Evolutionary conservation across 2,888 invertebrate genomes (phyloP).

Genomic region (Agrochola lychnidis): DNA sequence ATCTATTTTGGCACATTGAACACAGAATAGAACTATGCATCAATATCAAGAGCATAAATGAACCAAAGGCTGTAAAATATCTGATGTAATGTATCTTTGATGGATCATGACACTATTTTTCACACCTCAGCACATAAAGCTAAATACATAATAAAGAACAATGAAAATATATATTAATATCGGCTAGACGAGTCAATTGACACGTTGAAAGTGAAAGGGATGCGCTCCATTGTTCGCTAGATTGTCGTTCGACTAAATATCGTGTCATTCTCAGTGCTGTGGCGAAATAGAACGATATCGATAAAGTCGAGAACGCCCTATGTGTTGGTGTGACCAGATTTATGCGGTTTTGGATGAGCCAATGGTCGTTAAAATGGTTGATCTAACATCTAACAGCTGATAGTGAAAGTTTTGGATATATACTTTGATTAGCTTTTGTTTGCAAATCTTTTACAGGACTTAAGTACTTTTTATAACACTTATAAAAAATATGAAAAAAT

Average conservation of each 20-base stretch:
- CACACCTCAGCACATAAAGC: slow-evolving; percentile 22
- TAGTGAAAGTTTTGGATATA: slow-evolving; percentile 25
- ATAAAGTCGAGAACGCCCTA: slow-evolving; percentile 73
- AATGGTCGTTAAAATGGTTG: slow-evolving; percentile 34
- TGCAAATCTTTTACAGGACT: neutral
- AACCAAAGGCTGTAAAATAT: neutral
- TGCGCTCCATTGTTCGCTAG: slow-evolving; percentile 78
- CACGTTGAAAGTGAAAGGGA: slow-evolving; percentile 88
- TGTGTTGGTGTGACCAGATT: slow-evolving; percentile 57
- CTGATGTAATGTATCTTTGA: no score
- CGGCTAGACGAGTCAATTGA: slow-evolving; percentile 80
- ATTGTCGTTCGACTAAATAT: slow-evolving; percentile 84
- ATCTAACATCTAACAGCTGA: slow-evolving; percentile 25
- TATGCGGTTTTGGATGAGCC: slow-evolving; percentile 50
- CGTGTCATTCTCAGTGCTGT: slow-evolving; percentile 87
- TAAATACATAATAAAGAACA: slow-evolving; percentile 61
- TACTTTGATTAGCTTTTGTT: neutral
- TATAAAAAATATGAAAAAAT: neutral
- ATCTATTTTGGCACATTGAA: neutral
- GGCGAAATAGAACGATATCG: slow-evolving; percentile 80
- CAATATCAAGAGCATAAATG: neutral
- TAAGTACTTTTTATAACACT: neutral
- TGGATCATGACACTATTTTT: slow-evolving; percentile 13
- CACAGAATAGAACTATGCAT: neutral
- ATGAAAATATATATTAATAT: slow-evolving; percentile 67